Evolutionary conservation across 2,113 vertebrate genomes (phyloP).

Genomic region (Cercopithecus mona): DNA sequence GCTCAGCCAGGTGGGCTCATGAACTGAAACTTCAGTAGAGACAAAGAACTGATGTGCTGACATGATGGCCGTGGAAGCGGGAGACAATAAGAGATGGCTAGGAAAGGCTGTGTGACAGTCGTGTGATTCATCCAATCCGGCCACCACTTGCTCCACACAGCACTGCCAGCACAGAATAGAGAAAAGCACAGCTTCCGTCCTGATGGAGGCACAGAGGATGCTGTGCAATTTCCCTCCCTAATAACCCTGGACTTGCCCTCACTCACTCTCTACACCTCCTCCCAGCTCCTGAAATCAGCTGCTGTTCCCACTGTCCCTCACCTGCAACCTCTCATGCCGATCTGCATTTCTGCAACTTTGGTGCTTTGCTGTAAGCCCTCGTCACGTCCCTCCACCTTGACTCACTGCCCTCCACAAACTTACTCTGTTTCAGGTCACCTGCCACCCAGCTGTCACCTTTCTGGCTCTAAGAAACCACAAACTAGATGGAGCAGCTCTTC

Average conservation of each 20-base stretch:
- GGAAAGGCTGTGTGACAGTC: rapidly evolving
- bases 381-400: background rate
- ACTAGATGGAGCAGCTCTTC: background rate
- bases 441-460: background rate
- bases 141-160: rapidly evolving
- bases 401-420: background rate
- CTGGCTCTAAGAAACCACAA: background rate
- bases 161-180: rapidly evolving
- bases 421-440: background rate
- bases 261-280: background rate
- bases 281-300: background rate
- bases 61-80: rapidly evolving
- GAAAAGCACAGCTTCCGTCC: background rate
- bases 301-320: too few species aligned
- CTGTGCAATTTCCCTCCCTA: background rate
- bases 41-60: background rate
- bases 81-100: rapidly evolving
- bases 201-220: rapidly evolving
- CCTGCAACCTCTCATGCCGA: rapidly evolving
- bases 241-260: background rate
- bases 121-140: rapidly evolving
- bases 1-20: background rate
- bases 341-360: too few species aligned
- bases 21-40: background rate
- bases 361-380: background rate